phyloP scores from a whole-genome alignment of 2,888 invertebrate genomes.

The Cheilosia pagana region DNA sequence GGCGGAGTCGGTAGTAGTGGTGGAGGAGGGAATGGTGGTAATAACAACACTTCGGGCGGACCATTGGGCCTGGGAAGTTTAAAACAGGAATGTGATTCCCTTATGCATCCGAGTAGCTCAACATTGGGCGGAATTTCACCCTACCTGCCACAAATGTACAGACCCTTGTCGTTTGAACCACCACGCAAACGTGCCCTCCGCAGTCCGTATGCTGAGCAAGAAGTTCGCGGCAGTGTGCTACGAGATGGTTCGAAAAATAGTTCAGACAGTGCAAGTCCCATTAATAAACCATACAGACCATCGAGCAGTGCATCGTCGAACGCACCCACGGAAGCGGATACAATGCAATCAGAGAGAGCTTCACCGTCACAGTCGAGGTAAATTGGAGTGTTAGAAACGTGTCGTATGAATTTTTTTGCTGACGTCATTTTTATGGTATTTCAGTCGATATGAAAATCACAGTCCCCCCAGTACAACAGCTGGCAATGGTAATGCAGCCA shows the following conservation, averaged over 20 bases:
- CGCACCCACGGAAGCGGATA: conserved; percentile 83
- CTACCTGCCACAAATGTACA: conserved; percentile 83
- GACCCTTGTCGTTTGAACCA: conserved; percentile 83
- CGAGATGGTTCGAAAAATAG: conserved; percentile 85
- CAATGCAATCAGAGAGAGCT: conserved; percentile 83
- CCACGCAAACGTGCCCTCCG: conserved; percentile 85
- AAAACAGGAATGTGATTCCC: conserved; percentile 83
- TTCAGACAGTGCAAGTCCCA: conserved; percentile 84
- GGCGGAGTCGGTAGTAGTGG: conserved; percentile 77
- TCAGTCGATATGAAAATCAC: conserved; percentile 83
- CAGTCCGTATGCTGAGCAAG: conserved; percentile 84
- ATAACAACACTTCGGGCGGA: conserved; percentile 77
- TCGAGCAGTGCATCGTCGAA: conserved; percentile 83
- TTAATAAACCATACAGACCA: conserved; percentile 83
- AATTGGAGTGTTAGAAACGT: conserved; percentile 21
- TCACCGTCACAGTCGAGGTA: conserved; percentile 83
- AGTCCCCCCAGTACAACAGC: conserved; percentile 83
- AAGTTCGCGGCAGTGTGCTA: conserved; percentile 87
- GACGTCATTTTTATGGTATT: conserved; percentile 20
- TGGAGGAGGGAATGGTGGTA: conserved; percentile 78
- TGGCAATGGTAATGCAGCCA: conserved; percentile 79
- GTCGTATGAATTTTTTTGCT: background rate
- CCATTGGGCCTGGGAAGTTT: conserved; percentile 79
- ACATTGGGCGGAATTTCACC: conserved; percentile 81
- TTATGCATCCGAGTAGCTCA: conserved; percentile 83